Evolutionary conservation across 1,140 invertebrate genomes (phyloP).

Genomic region (Euura lappo): DNA sequence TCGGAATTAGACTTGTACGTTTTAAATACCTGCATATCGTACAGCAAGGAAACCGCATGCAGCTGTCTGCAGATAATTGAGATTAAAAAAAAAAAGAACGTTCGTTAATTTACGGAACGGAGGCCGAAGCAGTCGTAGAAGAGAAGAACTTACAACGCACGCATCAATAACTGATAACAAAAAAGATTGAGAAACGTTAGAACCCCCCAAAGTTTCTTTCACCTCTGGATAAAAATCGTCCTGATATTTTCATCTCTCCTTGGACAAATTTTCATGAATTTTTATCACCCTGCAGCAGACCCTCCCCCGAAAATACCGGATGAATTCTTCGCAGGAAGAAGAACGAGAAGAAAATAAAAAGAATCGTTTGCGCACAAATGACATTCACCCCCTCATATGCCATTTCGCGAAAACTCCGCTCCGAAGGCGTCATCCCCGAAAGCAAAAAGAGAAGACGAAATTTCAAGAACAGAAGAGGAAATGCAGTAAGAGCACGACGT

Average conservation of each 20-base stretch:
- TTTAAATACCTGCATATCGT: background rate
- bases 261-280: slow-evolving; percentile 4
- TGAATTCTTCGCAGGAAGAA: too few species aligned
- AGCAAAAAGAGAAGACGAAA: too few species aligned
- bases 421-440: too few species aligned
- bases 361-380: too few species aligned
- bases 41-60: background rate
- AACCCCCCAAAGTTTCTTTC: background rate
- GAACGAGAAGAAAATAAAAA: too few species aligned
- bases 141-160: background rate
- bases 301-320: background rate
- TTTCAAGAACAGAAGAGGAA: too few species aligned
- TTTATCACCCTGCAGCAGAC: background rate
- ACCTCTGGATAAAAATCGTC: background rate
- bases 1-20: too few species aligned
- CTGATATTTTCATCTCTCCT: background rate
- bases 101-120: background rate
- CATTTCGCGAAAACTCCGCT: too few species aligned
- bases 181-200: slow-evolving; percentile 4
- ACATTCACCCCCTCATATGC: too few species aligned
- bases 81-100: too few species aligned
- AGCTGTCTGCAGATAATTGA: background rate
- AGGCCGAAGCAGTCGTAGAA: background rate
- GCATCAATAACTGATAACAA: background rate
- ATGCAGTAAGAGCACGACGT: too few species aligned